Evolutionary conservation across 2,888 invertebrate species (phyloP).

Genomic region (Campoplex capitator): DNA sequence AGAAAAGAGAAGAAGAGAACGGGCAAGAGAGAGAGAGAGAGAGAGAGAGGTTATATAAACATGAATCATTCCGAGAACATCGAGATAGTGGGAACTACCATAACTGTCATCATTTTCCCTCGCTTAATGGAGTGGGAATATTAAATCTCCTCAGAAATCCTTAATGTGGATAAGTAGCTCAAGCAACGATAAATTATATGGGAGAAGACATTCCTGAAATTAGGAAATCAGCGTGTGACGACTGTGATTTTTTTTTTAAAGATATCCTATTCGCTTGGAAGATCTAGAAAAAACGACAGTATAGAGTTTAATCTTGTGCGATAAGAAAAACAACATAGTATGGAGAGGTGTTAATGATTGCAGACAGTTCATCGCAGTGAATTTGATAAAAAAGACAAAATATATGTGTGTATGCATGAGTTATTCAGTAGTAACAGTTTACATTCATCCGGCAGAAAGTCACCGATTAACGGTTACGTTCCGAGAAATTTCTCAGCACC

Average conservation of each 20-base stretch:
- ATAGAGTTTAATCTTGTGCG: not conserved
- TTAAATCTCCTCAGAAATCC: conserved; percentile 69
- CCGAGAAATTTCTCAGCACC: not conserved
- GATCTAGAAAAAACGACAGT: not conserved
- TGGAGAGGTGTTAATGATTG: not conserved
- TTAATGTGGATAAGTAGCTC: conserved; percentile 71
- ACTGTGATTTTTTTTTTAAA: not conserved
- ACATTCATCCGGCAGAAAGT: not conserved
- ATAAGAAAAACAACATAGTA: not conserved
- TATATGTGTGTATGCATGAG: not conserved
- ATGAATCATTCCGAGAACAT: not conserved
- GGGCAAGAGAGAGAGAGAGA: not conserved
- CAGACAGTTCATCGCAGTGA: not conserved
- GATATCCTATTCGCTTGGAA: not conserved
- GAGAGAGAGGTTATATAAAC: conserved; percentile 10
- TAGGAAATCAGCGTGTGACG: not conserved
- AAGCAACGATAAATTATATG: conserved; percentile 74
- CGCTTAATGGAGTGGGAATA: conserved; percentile 38
- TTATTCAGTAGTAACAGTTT: not conserved
- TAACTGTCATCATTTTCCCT: not conserved
- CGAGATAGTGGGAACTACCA: conserved; percentile 20
- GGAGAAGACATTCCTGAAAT: conserved; percentile 15
- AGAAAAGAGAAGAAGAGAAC: not conserved
- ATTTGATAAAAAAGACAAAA: not conserved
- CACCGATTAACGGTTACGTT: not conserved